Evolutionary conservation across 2,797 vertebrate genomes (phyloP), one percentile per base, ranked within the genome.

Genomic region (Siniperca scherzeri): DNA sequence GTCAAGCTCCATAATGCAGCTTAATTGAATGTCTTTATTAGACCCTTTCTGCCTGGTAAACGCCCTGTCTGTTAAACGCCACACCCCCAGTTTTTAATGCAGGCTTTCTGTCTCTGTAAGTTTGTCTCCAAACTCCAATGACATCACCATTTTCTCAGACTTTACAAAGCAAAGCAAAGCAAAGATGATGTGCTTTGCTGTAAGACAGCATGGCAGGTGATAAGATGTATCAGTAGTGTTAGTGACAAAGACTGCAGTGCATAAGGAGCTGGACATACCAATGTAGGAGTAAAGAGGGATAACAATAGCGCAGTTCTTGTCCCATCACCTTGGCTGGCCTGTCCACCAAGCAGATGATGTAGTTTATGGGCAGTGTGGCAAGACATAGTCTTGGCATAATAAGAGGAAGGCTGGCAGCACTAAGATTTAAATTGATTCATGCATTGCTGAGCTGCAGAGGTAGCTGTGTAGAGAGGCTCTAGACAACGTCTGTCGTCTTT

Each of bases 351-450:
- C 72, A 68, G 68, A 82, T 56, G 60, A 77, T 76, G 65, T 81
- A 53, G 78, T 75, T 91, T 57, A 80, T 33, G 40, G 56, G 77
- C 80, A 85, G 60, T 80, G 84, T 71, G 30, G 71, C 67, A 80
- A 87, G 38, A 66, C 57, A 68, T 62, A 75, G 67, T 40, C 30
- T 30, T 88, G 75, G 79, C 79, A 74, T 76, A 68, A 82, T 57
- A 67, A 55, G 38, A 76, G 69, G 70, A 53, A 57, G 60, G 57
- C 79, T 87, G 86, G 85, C 85, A 89, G 80, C 74, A 66, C 55
- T 50, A 10, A 66, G 69, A 48, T 62, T 77, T 56, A 85, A 87
- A 86, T 75, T 72, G 77, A 88, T 87, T 88, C 56, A 62, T 68
- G 52, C 50, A 36, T 44, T 77, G 56, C 83, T 86, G 77, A 87